phyloP scores from a whole-genome alignment of 2,888 invertebrate genomes.

The Melinopterus prodromus region DNA sequence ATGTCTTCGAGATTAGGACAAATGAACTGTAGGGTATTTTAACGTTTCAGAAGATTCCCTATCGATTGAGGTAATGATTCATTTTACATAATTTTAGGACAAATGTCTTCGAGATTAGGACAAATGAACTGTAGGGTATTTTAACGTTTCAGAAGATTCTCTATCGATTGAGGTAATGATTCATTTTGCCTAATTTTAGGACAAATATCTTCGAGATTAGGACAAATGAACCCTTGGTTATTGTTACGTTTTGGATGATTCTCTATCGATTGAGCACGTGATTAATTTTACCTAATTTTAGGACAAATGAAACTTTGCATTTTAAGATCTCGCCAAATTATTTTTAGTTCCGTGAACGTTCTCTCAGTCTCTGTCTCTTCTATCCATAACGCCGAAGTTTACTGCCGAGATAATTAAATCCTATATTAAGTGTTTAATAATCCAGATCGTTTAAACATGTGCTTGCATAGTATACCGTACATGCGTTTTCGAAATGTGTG shows the following conservation, averaged over 20 bases:
- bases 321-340: background rate
- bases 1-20: background rate
- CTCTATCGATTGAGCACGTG: too few relatives aligned
- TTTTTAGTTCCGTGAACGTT: too few relatives aligned
- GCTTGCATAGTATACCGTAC: background rate
- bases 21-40: background rate
- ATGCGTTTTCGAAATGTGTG: background rate
- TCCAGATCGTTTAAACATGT: background rate
- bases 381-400: background rate
- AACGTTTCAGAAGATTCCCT: background rate
- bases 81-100: background rate
- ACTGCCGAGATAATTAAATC: background rate
- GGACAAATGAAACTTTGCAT: background rate
- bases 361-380: too few relatives aligned
- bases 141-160: too few relatives aligned
- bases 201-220: too few relatives aligned
- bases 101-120: background rate
- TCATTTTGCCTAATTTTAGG: too few relatives aligned
- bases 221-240: too few relatives aligned
- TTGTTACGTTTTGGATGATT: too few relatives aligned
- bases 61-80: background rate
- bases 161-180: too few relatives aligned
- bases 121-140: too few relatives aligned
- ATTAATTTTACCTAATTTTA: background rate
- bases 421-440: slow-evolving; percentile 4